These are phyloP conservation scores for Julus scandinavius DNA, from an alignment of 2,888 invertebrate species.

Conservation along the genomic window DNA sequence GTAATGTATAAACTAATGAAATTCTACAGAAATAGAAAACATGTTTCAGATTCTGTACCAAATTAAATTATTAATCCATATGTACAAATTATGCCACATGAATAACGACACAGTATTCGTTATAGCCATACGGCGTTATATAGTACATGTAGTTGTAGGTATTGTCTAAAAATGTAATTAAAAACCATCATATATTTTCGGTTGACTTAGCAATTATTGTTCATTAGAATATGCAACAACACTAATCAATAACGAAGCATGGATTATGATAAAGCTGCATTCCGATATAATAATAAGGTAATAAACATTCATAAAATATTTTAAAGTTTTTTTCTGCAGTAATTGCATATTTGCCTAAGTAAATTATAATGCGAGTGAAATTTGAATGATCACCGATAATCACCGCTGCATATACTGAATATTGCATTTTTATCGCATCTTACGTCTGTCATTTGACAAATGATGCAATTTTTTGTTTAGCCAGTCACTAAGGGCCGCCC, in stretches of 20 bases:
- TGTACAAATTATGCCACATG: too few relatives aligned
- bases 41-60: too few relatives aligned
- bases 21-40: too few relatives aligned
- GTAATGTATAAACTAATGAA: too few relatives aligned
- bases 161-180: too few relatives aligned
- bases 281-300: background rate
- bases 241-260: background rate
- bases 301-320: background rate
- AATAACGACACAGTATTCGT: too few relatives aligned
- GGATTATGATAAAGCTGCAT: background rate
- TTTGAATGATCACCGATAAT: background rate
- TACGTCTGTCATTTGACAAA: conserved; percentile 12
- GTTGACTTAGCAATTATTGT: too few relatives aligned
- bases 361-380: background rate
- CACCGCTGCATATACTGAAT: background rate
- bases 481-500: conserved; percentile 12
- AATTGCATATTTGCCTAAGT: background rate
- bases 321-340: background rate
- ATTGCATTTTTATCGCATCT: background rate
- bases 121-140: too few relatives aligned
- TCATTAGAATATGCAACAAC: background rate
- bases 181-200: too few relatives aligned
- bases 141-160: too few relatives aligned
- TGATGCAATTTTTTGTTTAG: background rate
- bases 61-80: too few relatives aligned